These are phyloP conservation scores for Monochamus saltuarius DNA, from an alignment of 1,140 invertebrate species.

Conservation along the genomic window DNA sequence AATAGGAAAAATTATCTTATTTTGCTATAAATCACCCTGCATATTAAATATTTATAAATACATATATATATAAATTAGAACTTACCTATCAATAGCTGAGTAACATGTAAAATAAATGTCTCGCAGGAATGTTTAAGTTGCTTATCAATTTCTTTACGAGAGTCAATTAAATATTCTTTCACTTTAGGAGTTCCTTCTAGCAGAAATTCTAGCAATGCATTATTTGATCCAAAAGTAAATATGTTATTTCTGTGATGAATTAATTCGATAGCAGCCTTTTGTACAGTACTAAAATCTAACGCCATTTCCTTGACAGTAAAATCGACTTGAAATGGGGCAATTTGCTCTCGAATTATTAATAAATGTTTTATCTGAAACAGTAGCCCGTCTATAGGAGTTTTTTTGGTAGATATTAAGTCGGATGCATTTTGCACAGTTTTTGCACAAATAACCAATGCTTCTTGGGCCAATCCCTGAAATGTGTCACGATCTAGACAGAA, in stretches of 20 bases:
- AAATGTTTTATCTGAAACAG: constrained; percentile 98
- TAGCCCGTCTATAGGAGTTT: constrained; percentile 82
- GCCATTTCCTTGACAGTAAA: constrained; percentile 90
- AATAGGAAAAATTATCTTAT: too few species aligned
- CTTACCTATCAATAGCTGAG: constrained; percentile 70
- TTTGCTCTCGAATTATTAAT: constrained; percentile 94
- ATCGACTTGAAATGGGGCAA: constrained; percentile 96
- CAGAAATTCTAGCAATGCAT: constrained; percentile 89
- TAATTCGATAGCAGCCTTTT: constrained; percentile 82
- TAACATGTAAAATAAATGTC: constrained; percentile 80
- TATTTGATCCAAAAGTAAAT: constrained; percentile 85
- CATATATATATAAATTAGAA: too few species aligned
- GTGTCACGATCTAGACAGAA: constrained; percentile 92
- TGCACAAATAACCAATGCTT: constrained; percentile 89
- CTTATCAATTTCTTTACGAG: constrained; percentile 90
- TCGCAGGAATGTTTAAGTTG: constrained; percentile 92
- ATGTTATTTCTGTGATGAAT: constrained; percentile 83
- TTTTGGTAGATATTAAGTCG: constrained; percentile 65
- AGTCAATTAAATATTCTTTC: constrained; percentile 88
- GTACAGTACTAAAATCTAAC: constrained; percentile 88
- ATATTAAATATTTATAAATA: too few species aligned
- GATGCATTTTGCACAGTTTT: constrained; percentile 83
- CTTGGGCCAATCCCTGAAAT: constrained; percentile 95
- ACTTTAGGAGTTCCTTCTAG: constrained; percentile 89
- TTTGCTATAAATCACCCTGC: too few species aligned